These are phyloP conservation scores for Mungos mungo DNA, from an alignment of 2,113 vertebrate species.

Conservation along the genomic window DNA sequence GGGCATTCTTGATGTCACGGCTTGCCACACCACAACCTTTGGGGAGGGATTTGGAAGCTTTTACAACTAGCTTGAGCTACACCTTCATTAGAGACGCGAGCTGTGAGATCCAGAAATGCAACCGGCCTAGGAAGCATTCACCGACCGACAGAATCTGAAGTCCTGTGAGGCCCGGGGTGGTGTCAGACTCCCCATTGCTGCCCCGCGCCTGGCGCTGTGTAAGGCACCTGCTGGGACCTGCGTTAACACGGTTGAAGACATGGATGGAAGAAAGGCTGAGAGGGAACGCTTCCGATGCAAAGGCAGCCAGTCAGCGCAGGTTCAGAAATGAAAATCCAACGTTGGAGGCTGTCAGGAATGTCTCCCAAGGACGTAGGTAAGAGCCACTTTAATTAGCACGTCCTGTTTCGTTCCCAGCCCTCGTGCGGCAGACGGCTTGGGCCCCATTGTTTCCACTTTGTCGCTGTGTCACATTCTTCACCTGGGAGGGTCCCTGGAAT, in stretches of 20 bases:
- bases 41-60: background rate
- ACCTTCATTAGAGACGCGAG: background rate
- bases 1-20: background rate
- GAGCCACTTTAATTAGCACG: background rate
- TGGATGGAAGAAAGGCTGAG: background rate
- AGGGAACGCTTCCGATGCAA: background rate
- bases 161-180: too few relatives aligned
- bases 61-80: background rate
- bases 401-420: background rate
- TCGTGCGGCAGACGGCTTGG: rapidly evolving
- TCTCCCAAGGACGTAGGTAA: background rate
- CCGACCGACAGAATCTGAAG: background rate
- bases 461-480: background rate
- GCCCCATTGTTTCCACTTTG: background rate
- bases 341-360: background rate
- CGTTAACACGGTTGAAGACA: background rate
- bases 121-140: too few relatives aligned
- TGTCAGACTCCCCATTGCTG: background rate
- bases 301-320: background rate
- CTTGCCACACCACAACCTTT: background rate
- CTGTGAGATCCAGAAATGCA: background rate
- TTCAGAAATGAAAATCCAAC: background rate
- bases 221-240: background rate
- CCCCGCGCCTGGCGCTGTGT: background rate
- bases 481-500: background rate